Base-by-base conservation (phyloP, 2,888 invertebrate genomes). In the Marronus borbonicus region DNA sequence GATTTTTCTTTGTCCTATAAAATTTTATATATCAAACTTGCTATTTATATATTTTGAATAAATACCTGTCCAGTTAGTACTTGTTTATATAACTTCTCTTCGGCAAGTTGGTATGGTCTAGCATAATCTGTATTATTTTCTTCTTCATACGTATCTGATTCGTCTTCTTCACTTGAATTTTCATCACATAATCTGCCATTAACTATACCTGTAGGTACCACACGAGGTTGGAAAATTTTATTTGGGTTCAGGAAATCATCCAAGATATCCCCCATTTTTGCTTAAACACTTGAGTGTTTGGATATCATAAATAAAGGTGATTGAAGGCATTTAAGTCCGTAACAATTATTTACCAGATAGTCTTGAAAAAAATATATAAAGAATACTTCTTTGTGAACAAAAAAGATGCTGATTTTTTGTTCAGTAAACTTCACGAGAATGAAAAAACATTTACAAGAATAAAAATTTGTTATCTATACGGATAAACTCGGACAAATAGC, bases 1-100 rank as follows among this genome's bases (percentile, higher is more conserved):
- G 72, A 69, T 49, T 69, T 69, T 39, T 65, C 77, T 66, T 77
- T 72, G 31, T 72, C 65, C 77, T 77, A 39, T 31, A 79, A 75
- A 55, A 78, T 20, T 50, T 58, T 10, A 70, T n/a, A 44, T 12
- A 44, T 52, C 12, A 31, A 76, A 8, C 5, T 28, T 7, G 31
- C 5, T 31, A 31, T 49, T 49, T 62, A 44, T 49, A 20, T 52
- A 55, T 20, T 28, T 39, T 44, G 44, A 12, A 12, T 39, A 58
- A n/a, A 31, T n/a, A 77, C 80, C 68, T 66, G 52, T 10, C 72
- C 70, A 44, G 70, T 80, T 49, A 70, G 24, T 62, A 64, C 72
- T 49, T 80, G 75, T 14, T 84, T 82, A 79, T 86, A 87, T 58
- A 83, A 81, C 28, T 82, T 78, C 81, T 85, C 83, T 82, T 87